phyloP scores from a whole-genome alignment of 2,888 invertebrate species.

The Biston stratarius region DNA sequence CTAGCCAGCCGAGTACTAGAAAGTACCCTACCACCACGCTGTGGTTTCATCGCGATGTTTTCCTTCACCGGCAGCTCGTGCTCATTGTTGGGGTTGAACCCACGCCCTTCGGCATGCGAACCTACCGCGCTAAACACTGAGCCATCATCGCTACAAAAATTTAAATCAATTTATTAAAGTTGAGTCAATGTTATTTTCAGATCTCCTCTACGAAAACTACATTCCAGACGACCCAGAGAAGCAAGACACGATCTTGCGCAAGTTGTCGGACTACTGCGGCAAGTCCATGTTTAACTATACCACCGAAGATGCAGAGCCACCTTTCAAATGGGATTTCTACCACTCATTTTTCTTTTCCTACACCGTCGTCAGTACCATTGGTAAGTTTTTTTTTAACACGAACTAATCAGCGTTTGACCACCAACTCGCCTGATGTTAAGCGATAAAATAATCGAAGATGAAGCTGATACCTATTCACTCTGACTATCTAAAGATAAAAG shows the following conservation, averaged over 20 bases:
- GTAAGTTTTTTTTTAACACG: conserved; percentile 74
- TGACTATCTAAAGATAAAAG: no score
- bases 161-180: no score
- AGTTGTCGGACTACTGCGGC: conserved; percentile 90
- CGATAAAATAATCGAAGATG: background rate
- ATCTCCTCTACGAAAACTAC: conserved; percentile 87
- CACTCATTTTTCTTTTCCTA: conserved; percentile 97
- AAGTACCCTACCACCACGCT: no score
- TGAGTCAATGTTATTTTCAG: conserved; percentile 69
- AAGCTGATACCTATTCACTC: no score
- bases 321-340: conserved; percentile 94
- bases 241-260: conserved; percentile 86
- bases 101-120: no score
- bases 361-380: conserved; percentile 96
- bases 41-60: no score
- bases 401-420: conserved; percentile 7
- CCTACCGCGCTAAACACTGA: no score
- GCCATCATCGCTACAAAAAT: no score
- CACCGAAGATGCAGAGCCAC: conserved; percentile 86
- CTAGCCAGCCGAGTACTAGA: no score
- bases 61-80: no score
- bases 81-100: no score
- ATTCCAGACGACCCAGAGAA: conserved; percentile 82
- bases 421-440: background rate
- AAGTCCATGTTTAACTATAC: conserved; percentile 90